phyloP scores from a whole-genome alignment of 2,888 invertebrate genomes.

The Yponomeuta sedellus region DNA sequence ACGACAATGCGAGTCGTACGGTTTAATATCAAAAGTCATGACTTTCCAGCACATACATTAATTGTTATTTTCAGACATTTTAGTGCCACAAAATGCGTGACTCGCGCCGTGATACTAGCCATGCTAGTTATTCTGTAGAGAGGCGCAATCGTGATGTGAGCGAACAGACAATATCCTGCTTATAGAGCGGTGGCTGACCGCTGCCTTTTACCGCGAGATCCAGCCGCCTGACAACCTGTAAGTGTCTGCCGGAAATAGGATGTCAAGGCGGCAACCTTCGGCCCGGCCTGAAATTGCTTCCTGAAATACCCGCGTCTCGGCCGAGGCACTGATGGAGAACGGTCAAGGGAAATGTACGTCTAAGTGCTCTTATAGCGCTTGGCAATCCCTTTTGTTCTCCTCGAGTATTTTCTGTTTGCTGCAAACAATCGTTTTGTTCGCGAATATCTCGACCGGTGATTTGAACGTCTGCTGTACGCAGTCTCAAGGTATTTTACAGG shows the following conservation, averaged over 20 bases:
- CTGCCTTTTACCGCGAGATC: conserved; percentile 60
- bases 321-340: conserved; percentile 3
- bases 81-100: too few species aligned
- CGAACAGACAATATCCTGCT: conserved; percentile 71
- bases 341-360: not conserved
- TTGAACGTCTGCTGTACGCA: not conserved
- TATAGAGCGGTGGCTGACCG: conserved; percentile 44
- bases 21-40: too few species aligned
- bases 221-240: conserved; percentile 56
- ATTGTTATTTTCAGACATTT: too few species aligned
- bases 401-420: not conserved
- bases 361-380: conserved; percentile 5
- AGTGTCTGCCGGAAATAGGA: conserved; percentile 64
- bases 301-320: conserved; percentile 26
- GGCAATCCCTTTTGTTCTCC: not conserved
- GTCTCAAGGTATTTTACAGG: not conserved
- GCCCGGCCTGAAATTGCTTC: conserved; percentile 57
- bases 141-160: conserved; percentile 28
- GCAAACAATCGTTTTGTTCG: not conserved
- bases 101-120: too few species aligned
- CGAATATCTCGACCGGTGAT: not conserved
- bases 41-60: too few species aligned
- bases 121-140: too few species aligned
- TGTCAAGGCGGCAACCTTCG: conserved; percentile 56
- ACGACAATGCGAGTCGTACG: too few species aligned